Evolutionary conservation across 2,797 vertebrate species (phyloP).

Genomic region (Ptychobarbus kaznakovi): DNA sequence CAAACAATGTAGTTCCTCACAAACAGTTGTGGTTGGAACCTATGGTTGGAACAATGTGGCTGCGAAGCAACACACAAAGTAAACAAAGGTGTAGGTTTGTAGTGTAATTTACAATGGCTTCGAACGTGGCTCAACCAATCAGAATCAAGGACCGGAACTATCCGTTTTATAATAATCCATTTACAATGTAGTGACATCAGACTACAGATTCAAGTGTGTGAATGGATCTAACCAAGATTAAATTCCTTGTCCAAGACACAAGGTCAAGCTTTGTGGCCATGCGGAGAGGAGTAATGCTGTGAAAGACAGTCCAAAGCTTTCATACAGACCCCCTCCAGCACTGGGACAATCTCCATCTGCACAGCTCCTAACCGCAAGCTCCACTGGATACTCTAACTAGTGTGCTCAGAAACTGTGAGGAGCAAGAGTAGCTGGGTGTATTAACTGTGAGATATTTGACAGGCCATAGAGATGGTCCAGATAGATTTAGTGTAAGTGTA

Average conservation of each 20-base stretch:
- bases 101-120: too few relatives aligned
- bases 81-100: too few relatives aligned
- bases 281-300: background rate
- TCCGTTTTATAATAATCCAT: background rate
- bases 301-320: constrained; percentile 1
- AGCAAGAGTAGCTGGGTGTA: background rate
- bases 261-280: background rate
- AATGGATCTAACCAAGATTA: background rate
- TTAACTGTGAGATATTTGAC: constrained; percentile 16
- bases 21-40: too few relatives aligned
- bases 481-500: constrained; percentile 14
- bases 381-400: background rate
- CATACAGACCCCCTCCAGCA: background rate
- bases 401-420: background rate
- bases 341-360: constrained; percentile 10
- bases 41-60: too few relatives aligned
- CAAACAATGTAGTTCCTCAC: too few relatives aligned
- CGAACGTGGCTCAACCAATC: too few relatives aligned
- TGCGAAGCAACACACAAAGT: too few relatives aligned
- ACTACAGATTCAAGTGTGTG: background rate
- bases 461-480: background rate
- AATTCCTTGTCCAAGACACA: background rate
- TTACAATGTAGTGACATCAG: background rate
- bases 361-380: background rate
- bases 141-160: too few relatives aligned